phyloP scores from a whole-genome alignment of 2,113 vertebrate species.

The Cottus gobio region DNA sequence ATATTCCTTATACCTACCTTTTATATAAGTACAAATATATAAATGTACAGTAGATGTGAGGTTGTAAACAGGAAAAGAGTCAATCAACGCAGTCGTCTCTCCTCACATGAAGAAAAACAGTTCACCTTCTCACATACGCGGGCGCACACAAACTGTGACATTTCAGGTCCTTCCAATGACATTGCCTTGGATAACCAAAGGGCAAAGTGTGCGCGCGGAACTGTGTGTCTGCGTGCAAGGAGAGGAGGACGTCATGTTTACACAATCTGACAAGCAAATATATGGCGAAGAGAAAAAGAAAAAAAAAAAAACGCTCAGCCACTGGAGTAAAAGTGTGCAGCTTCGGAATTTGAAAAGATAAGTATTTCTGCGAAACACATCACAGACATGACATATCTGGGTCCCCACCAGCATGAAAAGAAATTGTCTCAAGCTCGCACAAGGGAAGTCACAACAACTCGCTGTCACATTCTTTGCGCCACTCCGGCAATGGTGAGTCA shows the following conservation, averaged over 20 bases:
- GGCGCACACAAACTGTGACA: not conserved
- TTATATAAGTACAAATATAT: not conserved
- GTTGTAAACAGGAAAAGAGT: not conserved
- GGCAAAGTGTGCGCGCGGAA: conserved; percentile 36
- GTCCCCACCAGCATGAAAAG: conserved; percentile 67
- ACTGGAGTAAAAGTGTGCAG: conserved; percentile 59
- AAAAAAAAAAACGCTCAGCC: conserved; percentile 25
- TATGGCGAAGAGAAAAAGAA: conserved; percentile 14
- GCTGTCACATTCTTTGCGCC: conserved; percentile 34
- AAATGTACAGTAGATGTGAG: not conserved
- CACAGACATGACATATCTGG: conserved; percentile 73
- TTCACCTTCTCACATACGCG: not conserved
- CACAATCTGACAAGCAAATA: conserved; percentile 74
- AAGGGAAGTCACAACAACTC: conserved; percentile 62
- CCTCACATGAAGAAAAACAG: not conserved
- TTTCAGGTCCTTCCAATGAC: conserved; percentile 37
- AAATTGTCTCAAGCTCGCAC: conserved; percentile 47
- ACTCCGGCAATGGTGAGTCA: conserved; percentile 20
- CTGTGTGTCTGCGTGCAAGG: not conserved
- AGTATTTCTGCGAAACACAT: conserved; percentile 53
- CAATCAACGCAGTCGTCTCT: not conserved
- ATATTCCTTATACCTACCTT: not conserved
- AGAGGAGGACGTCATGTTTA: conserved; percentile 58
- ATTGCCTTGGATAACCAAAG: conserved; percentile 46
- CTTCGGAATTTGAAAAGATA: conserved; percentile 65